A percentile compares a stretch with the other conserved stretches of the same genome.
Evolutionary conservation across 2,888 invertebrate genomes (phyloP).

Genomic region (Brachyopa scutellaris): DNA sequence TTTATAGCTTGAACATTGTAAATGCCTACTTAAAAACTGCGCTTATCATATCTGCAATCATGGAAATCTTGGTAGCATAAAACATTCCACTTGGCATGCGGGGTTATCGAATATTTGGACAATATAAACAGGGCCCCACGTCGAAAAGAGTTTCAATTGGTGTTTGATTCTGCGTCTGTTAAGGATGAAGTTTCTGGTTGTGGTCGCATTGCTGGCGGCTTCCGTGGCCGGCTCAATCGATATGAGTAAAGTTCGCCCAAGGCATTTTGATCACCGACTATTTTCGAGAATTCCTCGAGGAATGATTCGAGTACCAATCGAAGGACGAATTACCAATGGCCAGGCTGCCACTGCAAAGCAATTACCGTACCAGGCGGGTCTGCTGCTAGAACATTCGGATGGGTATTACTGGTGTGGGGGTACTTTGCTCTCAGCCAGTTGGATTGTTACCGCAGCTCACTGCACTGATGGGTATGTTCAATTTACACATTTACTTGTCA

Average conservation of each 20-base stretch:
- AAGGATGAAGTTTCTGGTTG: slow-evolving; percentile 20
- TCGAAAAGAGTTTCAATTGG: too few relatives aligned
- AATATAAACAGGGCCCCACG: slow-evolving; percentile 17
- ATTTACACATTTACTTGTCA: not conserved
- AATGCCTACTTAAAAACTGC: too few relatives aligned
- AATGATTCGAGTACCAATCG: not conserved
- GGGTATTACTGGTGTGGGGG: slow-evolving; percentile 79
- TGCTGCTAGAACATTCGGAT: slow-evolving; percentile 70
- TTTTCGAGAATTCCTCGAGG: not conserved
- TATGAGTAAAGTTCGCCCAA: not conserved
- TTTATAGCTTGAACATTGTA: too few relatives aligned
- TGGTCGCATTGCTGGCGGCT: slow-evolving; percentile 2
- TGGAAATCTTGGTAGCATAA: too few relatives aligned
- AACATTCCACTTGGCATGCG: too few relatives aligned
- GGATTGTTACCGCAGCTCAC: slow-evolving; percentile 79
- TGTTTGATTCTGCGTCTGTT: not conserved
- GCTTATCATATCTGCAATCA: slow-evolving; percentile 6
- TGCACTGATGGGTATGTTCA: slow-evolving; percentile 75
- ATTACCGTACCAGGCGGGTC: slow-evolving; percentile 78
- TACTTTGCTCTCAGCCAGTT: slow-evolving; percentile 76
- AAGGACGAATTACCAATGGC: slow-evolving; percentile 78
- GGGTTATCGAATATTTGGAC: not conserved
- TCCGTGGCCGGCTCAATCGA: not conserved
- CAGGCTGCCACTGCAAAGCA: slow-evolving; percentile 75
- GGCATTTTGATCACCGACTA: not conserved